Percentiles rank a stretch among this genome's conserved stretches.
Evolutionary conservation across 2,888 invertebrate genomes (phyloP).

Genomic region (Eudasyphora cyanicolor): DNA sequence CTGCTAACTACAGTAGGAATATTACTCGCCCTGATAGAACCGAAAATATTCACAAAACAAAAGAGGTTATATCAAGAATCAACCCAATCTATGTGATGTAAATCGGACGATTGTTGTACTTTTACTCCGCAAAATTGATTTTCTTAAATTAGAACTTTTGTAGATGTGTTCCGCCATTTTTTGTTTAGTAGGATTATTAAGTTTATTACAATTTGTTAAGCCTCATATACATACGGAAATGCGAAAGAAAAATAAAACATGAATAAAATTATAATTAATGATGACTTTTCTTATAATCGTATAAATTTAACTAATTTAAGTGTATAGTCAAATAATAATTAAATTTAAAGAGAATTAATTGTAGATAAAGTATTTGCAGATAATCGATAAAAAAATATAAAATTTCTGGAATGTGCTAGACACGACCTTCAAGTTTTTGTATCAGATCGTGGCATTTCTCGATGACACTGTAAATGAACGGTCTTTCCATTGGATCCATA

Average conservation of each 20-base stretch:
- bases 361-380: conserved; percentile 14
- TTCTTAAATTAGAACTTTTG: too few species aligned
- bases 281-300: conserved; percentile 28
- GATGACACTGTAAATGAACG: conserved; percentile 87
- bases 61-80: too few species aligned
- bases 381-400: conserved; percentile 24
- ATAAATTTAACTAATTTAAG: conserved; percentile 42
- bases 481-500: conserved; percentile 88
- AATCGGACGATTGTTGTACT: too few species aligned
- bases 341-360: conserved; percentile 1
- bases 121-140: too few species aligned
- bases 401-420: conserved; percentile 76
- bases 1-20: too few species aligned
- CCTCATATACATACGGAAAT: conserved; percentile 39
- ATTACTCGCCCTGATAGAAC: too few species aligned
- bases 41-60: too few species aligned
- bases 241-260: conserved; percentile 39
- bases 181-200: conserved; percentile 49
- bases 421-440: conserved; percentile 82
- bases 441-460: conserved; percentile 83
- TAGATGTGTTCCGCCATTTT: conserved; percentile 16
- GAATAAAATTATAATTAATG: neutral
- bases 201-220: conserved; percentile 42
- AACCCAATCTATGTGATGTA: too few species aligned
- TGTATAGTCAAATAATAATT: conserved; percentile 33